phyloP scores from a whole-genome alignment of 2,797 vertebrate genomes.

The Sebastes iracundus region DNA sequence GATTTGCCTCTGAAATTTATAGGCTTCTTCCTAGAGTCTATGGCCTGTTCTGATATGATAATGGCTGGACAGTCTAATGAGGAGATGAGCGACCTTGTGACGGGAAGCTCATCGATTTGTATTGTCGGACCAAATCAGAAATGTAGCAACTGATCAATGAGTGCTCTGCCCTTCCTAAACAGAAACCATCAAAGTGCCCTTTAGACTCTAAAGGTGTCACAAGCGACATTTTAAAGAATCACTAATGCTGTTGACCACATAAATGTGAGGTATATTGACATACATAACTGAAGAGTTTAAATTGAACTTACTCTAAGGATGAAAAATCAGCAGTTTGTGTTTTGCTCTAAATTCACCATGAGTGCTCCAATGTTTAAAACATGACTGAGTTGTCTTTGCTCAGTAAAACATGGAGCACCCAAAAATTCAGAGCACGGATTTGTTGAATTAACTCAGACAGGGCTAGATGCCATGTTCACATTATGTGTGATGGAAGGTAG shows the following conservation, averaged over 20 bases:
- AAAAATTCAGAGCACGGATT: background rate
- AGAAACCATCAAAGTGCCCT: slow-evolving; percentile 23
- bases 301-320: background rate
- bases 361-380: background rate
- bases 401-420: background rate
- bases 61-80: slow-evolving; percentile 36
- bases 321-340: background rate
- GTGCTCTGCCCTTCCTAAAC: slow-evolving; percentile 16
- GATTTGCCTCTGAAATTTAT: slow-evolving; percentile 48
- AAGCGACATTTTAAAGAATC: background rate
- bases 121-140: slow-evolving; percentile 37
- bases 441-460: background rate
- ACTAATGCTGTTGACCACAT: background rate
- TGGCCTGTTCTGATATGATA: slow-evolving; percentile 37
- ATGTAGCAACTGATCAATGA: slow-evolving; percentile 17
- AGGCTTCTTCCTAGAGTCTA: slow-evolving; percentile 23
- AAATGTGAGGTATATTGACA: background rate
- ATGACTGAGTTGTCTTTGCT: background rate
- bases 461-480: background rate
- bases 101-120: slow-evolving; percentile 29
- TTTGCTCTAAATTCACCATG: background rate
- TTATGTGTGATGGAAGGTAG: background rate
- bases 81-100: slow-evolving; percentile 16
- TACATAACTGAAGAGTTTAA: background rate
- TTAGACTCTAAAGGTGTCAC: background rate